phyloP scores from a whole-genome alignment of 2,113 vertebrate species.

The Aythya baeri region DNA sequence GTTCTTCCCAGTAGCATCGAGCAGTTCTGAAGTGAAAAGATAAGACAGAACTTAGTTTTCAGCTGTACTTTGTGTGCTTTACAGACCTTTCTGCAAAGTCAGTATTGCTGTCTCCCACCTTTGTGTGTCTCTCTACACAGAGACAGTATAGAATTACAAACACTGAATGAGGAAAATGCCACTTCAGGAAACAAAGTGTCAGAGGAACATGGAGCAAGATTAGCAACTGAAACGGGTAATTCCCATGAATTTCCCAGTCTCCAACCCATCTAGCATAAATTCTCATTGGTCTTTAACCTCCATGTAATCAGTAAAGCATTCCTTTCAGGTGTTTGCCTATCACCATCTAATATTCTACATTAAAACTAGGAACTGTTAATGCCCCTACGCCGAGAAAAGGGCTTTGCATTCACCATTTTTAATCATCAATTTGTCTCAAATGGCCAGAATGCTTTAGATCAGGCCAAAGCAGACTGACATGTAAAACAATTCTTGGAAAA shows the following conservation, averaged over 20 bases:
- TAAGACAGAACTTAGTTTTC: not conserved
- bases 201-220: not conserved
- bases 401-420: not conserved
- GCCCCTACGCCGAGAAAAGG: not conserved
- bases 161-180: not conserved
- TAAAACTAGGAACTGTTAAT: not conserved
- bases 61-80: not conserved
- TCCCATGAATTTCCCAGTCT: not conserved
- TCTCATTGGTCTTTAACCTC: not conserved
- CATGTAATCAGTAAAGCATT: not conserved
- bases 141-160: not conserved
- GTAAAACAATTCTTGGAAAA: not conserved
- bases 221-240: constrained; percentile 15
- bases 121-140: not conserved
- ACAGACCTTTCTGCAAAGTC: not conserved
- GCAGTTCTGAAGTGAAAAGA: not conserved
- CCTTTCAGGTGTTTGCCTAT: not conserved
- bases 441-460: not conserved
- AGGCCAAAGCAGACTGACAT: not conserved
- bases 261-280: not conserved
- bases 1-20: not conserved
- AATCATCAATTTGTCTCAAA: not conserved
- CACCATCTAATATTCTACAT: not conserved
- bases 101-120: not conserved
- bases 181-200: constrained; percentile 9